Base-by-base conservation (phyloP, 2,888 invertebrate species). In the Dascillus cervinus region DNA sequence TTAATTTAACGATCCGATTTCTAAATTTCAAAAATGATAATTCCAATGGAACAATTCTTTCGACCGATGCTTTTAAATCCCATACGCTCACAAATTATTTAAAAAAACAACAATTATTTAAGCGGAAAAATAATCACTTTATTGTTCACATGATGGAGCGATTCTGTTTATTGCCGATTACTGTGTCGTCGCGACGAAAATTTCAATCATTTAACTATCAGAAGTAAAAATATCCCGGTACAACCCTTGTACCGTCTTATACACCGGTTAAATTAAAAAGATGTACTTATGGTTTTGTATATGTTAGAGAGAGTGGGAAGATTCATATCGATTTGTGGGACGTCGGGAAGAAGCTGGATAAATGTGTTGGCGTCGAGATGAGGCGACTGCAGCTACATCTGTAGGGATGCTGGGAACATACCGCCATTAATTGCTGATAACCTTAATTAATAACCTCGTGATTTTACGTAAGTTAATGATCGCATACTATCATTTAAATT, bases 221-320 rank as follows among this genome's bases (percentile, higher is more conserved):
- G 46, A 53, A 50, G 58, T 60, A 62, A 58, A 63, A 61, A 62
- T 63, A 60, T 59, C 56, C 52, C 50, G 58, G 57, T 52, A 56
- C 60, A 56, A 52, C 58, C 60, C 58, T 56, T 55, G 48, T 54
- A 49, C 41, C 30, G 27, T 47, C 49, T 50, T 48, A 49, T 48
- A 45, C 49, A 55, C 51, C 52, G 52, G 53, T 52, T 52, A 55
- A 48, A 53, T 43, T 43, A 44, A 38, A 41, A 50, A 52, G 56
- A 54, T 34, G 47, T 37, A 41, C 34, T 43, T 49, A 50, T 37
- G 29, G 29, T 26, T 28, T 37, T 22, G 19, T 34, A 32, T 47
- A 31, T 30, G 45, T 28, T 37, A 39, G 49, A 54, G 44, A 40
- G 51, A 49, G 49, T 53, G 34, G 45, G 49, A 44, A 39, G 32